These are phyloP conservation scores for Eurypyga helias DNA, from an alignment of 2,113 vertebrate genomes.

Conservation along the genomic window DNA sequence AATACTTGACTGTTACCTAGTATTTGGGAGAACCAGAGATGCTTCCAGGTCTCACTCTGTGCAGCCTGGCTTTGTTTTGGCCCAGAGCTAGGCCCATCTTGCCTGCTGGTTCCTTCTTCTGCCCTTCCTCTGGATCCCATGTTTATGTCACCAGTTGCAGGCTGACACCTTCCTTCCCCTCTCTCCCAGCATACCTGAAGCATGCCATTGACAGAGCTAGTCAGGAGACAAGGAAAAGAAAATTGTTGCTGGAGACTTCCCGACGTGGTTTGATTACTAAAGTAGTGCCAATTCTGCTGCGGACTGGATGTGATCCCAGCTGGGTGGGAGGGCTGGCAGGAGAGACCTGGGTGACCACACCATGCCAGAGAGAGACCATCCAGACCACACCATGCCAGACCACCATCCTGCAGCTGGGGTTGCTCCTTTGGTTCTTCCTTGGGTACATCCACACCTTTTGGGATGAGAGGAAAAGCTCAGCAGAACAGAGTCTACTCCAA, in stretches of 20 bases:
- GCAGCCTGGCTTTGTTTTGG: background rate
- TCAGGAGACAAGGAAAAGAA: background rate
- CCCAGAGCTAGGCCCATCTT: background rate
- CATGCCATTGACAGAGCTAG: background rate
- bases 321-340: background rate
- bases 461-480: background rate
- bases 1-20: background rate
- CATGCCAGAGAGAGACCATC: background rate
- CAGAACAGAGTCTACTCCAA: background rate
- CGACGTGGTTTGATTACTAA: accelerated
- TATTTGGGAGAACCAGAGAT: background rate
- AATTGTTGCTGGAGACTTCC: background rate
- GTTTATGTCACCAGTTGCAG: background rate
- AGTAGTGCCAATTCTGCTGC: background rate
- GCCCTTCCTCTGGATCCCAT: background rate
- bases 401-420: background rate
- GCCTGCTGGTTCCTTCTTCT: background rate
- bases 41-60: background rate
- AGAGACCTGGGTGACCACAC: background rate
- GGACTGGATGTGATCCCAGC: background rate
- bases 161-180: background rate
- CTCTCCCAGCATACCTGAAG: background rate
- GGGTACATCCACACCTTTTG: background rate
- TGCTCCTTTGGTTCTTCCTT: background rate
- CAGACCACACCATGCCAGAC: background rate